Percentiles rank a stretch among this genome's conserved stretches.
These are phyloP conservation scores for Typhlichthys subterraneus DNA, from an alignment of 2,797 vertebrate genomes.

Conservation along the genomic window DNA sequence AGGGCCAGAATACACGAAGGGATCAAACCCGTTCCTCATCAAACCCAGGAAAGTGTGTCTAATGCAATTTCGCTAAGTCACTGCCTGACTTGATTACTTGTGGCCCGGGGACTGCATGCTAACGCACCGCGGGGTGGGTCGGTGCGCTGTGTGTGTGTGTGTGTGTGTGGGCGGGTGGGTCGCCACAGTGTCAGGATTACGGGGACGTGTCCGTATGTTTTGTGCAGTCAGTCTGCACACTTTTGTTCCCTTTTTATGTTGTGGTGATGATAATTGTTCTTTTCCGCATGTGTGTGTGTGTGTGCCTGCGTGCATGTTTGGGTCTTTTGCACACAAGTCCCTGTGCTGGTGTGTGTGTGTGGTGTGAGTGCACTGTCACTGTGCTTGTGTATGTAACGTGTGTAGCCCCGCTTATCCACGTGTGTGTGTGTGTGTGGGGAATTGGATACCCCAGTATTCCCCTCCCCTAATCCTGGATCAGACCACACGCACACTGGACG, in stretches of 20 bases:
- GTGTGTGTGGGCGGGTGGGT: slow-evolving; percentile 12
- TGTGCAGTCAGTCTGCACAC: slow-evolving; percentile 12
- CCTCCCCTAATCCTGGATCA: slow-evolving; percentile 75
- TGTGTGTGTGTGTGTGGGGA: slow-evolving; percentile 33
- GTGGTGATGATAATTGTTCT: neutral
- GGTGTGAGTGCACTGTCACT: too few species aligned
- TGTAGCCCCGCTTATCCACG: slow-evolving; percentile 4
- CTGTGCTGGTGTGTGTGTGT: too few species aligned
- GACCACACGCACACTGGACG: slow-evolving; percentile 42
- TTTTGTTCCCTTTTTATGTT: neutral
- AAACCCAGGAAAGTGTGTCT: slow-evolving; percentile 82
- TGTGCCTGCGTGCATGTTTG: neutral
- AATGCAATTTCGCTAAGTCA: slow-evolving; percentile 88
- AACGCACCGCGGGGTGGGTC: slow-evolving; percentile 46
- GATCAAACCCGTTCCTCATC: slow-evolving; percentile 82
- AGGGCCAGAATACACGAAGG: slow-evolving; percentile 70
- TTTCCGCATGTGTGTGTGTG: slow-evolving; percentile 4
- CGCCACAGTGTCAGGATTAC: slow-evolving; percentile 14
- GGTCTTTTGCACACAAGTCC: too few species aligned
- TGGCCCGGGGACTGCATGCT: slow-evolving; percentile 61
- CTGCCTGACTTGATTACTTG: slow-evolving; percentile 84
- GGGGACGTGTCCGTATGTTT: neutral
- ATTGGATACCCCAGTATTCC: slow-evolving; percentile 56
- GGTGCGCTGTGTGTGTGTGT: slow-evolving; percentile 28
- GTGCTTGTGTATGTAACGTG: neutral